Conservation (phyloP, 30 jellyfish, hydroid and myxozoan species). For the Catostylus mosaicus region DNA sequence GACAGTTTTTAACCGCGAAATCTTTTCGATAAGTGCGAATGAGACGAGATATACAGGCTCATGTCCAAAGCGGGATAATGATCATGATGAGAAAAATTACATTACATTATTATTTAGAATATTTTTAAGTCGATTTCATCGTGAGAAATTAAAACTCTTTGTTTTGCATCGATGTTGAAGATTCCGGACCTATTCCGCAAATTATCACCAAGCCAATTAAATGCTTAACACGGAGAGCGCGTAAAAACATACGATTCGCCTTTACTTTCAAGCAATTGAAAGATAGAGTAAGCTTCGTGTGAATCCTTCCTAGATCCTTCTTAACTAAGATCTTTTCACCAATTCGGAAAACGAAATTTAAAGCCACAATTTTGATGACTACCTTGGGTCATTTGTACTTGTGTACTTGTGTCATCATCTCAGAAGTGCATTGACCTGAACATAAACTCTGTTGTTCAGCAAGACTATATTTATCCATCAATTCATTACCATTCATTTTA, state of each 20-base stretch:
- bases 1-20: conserved; percentile 15
- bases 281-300: conserved; percentile 45
- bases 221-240: conserved; percentile 32
- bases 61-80: conserved; percentile 19
- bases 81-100: conserved; percentile 42
- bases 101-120: conserved; percentile 21
- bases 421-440: background rate
- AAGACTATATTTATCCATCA: too few species aligned
- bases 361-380: conserved; percentile 4
- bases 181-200: conserved; percentile 58
- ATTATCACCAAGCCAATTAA: conserved; percentile 44
- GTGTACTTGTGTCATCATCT: background rate
- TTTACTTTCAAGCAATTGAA: conserved; percentile 21
- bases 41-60: background rate
- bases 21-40: background rate
- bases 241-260: conserved; percentile 34
- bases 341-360: conserved; percentile 23
- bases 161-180: conserved; percentile 31
- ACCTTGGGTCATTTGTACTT: background rate
- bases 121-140: conserved; percentile 31
- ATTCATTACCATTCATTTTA: too few species aligned
- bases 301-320: conserved; percentile 51
- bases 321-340: conserved; percentile 19
- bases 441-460: too few species aligned
- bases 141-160: conserved; percentile 47